Base-by-base conservation (phyloP, 2,113 vertebrate species). In the Cyphomyrus plagiostoma region DNA sequence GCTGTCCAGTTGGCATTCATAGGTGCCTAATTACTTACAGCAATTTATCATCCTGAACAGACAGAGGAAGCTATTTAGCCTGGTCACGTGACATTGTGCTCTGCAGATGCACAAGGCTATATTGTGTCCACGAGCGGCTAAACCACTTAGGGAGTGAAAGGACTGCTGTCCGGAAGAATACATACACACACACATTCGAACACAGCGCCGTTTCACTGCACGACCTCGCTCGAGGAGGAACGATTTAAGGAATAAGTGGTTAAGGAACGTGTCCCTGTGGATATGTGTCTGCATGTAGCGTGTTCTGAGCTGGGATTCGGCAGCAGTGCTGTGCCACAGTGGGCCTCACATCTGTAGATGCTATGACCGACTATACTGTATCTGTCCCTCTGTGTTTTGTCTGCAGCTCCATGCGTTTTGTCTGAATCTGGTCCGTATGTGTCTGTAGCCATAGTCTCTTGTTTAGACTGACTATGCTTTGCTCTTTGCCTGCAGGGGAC, bases 401-500 rank as follows among this genome's bases (percentile, higher is more conserved):
- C 80, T 85, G 77, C 42, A 48, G 50, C 9, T 26, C n/a, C 17
- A 26, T 84, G 62, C 4, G 8, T 26, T 58, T 39, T n/a, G 52
- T 88, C 48, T 88, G 30, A 30, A 62, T 39, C 42, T 62, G 26
- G 15, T 17, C 52, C 0, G 21, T 23, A 26, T 62, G 21, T 62
- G 11, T 45, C 56, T 11, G 35, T 9, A 62, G 83, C 48, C 19
- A 15, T n/a, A 2, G 23, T n/a, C 3, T 86, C 9, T 50, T 49
- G 83, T 50, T 86, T 48, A 53, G 85, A 87, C 85, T 87, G 49
- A 53, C 49, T 3, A 9, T 21, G 35, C 49, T 91, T 13, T 89
- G 21, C 89, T 21, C 88, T 91, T 82, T 77, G 87, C 92, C n/a
- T 58, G 0, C 85, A 95, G 95, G 91, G 45, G 94, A 94, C 2